phyloP scores from a whole-genome alignment of 1,140 invertebrate genomes.

The Zaprionus camerounensis region DNA sequence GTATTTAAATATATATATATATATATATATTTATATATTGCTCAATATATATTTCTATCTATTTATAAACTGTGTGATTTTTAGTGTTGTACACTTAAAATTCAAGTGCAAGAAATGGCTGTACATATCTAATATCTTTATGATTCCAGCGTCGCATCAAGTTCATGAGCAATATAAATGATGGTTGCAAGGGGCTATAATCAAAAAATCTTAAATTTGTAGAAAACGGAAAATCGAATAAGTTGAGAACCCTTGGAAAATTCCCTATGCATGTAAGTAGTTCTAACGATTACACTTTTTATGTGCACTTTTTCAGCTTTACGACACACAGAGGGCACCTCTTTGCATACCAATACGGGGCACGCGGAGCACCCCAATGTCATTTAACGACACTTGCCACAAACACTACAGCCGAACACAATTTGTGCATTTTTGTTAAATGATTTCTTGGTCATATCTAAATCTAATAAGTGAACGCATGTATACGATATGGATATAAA shows the following conservation, averaged over 20 bases:
- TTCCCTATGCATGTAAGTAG: constrained; percentile 70
- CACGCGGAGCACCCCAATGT: constrained; percentile 24
- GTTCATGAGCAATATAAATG: constrained; percentile 73
- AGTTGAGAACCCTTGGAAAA: constrained; percentile 27
- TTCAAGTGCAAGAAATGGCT: constrained; percentile 26
- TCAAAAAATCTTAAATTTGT: constrained; percentile 42
- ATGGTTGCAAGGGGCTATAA: constrained; percentile 31
- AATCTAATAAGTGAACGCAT: constrained; percentile 70
- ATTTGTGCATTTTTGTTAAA: constrained; percentile 77
- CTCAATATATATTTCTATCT: neutral
- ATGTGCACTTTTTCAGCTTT: constrained; percentile 73
- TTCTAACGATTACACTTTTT: constrained; percentile 68
- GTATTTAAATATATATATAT: neutral
- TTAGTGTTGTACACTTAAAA: neutral
- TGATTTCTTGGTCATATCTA: constrained; percentile 74
- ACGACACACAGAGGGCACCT: constrained; percentile 57
- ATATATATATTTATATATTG: neutral
- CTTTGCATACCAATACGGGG: constrained; percentile 70
- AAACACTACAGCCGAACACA: constrained; percentile 41
- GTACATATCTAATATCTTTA: constrained; percentile 57
- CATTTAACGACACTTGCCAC: constrained; percentile 72
- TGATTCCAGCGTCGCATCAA: constrained; percentile 53
- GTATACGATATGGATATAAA: constrained; percentile 54
- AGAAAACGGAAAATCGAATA: neutral
- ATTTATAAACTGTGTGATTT: neutral